phyloP scores from a whole-genome alignment of 2,888 invertebrate species.

The Sialis lutaria region DNA sequence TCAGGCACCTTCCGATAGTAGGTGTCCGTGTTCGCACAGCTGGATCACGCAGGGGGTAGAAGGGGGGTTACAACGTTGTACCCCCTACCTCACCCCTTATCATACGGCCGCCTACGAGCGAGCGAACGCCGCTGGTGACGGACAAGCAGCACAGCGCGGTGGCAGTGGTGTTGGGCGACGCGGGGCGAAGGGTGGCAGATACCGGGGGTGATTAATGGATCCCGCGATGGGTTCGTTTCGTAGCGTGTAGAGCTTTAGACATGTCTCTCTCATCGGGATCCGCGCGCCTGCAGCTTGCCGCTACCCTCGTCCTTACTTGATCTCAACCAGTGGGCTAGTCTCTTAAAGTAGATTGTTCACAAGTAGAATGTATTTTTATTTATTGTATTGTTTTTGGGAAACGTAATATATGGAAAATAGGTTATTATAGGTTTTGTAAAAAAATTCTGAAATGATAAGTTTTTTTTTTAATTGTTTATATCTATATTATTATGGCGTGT shows the following conservation, averaged over 20 bases:
- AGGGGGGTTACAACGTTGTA: too few relatives aligned
- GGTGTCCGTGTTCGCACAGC: too few relatives aligned
- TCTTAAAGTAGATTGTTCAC: neutral
- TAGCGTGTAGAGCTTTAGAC: conserved; percentile 26
- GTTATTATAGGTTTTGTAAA: too few relatives aligned
- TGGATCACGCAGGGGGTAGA: too few relatives aligned
- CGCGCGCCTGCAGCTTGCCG: conserved; percentile 1
- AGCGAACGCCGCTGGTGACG: neutral
- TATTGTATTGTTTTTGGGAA: too few relatives aligned
- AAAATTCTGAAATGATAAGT: too few relatives aligned
- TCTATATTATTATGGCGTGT: too few relatives aligned
- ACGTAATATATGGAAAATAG: too few relatives aligned
- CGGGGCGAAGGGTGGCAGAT: neutral
- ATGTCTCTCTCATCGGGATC: conserved; percentile 18
- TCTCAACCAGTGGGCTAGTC: neutral
- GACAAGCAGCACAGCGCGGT: neutral
- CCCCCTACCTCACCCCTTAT: too few relatives aligned
- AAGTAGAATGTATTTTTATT: neutral
- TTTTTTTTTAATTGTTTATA: too few relatives aligned
- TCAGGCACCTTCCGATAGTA: too few relatives aligned
- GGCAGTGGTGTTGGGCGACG: conserved; percentile 17
- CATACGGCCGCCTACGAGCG: too few relatives aligned
- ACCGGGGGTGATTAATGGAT: conserved; percentile 25
- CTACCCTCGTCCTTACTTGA: neutral
- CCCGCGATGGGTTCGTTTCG: conserved; percentile 24